Base-by-base conservation (phyloP, 2,888 invertebrate species). In the Amphimallon solstitiale region DNA sequence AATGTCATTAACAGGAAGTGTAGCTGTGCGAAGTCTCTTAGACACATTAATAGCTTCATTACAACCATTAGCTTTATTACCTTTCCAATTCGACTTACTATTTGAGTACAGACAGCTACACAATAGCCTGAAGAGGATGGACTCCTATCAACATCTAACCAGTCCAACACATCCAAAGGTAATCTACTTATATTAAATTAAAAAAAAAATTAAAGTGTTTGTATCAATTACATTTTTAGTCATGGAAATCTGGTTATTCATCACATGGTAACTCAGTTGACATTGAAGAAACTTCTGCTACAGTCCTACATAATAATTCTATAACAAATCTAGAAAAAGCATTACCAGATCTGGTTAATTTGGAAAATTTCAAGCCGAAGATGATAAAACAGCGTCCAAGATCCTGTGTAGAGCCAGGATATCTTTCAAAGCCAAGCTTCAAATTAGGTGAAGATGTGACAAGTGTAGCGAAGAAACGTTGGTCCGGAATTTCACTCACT, bases 41-140 rank as follows among this genome's bases (percentile, higher is more conserved):
- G 92, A 94, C 78, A 88, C 90, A 38, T 85, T 96, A 75, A 85
- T 94, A 59, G 87, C 90, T 64, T 89, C 92, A 62, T 84, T 95
- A 46, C 92, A 93, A 80, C 92, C 94, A 0, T 84, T 96, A 56
- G 89, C 92, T 37, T 87, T 92, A 64, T 84, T 92, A 64, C 92
- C 92, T 10, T 94, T 94, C 84, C 90, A 92, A 72, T 85, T 95
- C 71, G 94, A 94, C 80, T 86, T 93, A 68, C 86, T 93, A 78
- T 92, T 91, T 78, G 92, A 93, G 80, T 90, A 90, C 81, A 86
- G 91, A 51, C 89, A 90, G 78, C 83, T 92, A 37, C 92, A 92
- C 77, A 85, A 89, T 76, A 92, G 92, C 80, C 88, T 92, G 78
- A 90, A 90, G 78, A 85, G 87, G 74, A 88, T 90, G 81, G 89